Conservation (phyloP, 2,888 invertebrate genomes). For the Tortricodes alternella region DNA sequence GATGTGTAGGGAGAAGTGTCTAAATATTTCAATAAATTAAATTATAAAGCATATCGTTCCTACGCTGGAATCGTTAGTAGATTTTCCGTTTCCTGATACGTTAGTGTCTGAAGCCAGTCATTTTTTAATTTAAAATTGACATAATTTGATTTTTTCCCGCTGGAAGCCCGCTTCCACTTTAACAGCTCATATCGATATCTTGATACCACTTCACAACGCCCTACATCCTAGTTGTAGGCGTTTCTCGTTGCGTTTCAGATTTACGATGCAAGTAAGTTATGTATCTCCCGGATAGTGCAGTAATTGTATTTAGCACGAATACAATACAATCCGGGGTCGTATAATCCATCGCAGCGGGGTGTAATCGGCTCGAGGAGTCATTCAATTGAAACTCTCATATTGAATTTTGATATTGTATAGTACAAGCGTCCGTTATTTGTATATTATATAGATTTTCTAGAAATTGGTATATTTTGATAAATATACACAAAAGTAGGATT, state of each 20-base stretch:
- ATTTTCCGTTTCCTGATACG: no score
- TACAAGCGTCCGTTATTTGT: not conserved
- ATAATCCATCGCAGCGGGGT: slow-evolving; percentile 2
- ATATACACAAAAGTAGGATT: no score
- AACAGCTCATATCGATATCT: not conserved
- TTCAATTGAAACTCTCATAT: not conserved
- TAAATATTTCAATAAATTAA: no score
- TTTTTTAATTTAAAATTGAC: no score
- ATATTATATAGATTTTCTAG: no score
- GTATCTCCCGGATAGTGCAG: slow-evolving; percentile 9
- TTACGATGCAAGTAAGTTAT: slow-evolving; percentile 19
- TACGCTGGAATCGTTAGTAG: no score
- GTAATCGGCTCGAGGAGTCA: not conserved
- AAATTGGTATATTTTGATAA: no score
- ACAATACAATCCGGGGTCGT: not conserved
- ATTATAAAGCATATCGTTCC: no score
- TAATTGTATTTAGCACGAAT: slow-evolving; percentile 21
- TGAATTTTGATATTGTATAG: not conserved
- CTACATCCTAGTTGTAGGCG: slow-evolving; percentile 13
- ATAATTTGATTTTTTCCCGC: no score
- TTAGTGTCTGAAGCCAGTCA: no score
- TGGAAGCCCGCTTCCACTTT: not conserved
- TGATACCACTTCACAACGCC: not conserved
- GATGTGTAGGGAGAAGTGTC: no score
- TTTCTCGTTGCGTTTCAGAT: slow-evolving; percentile 23